Base-by-base conservation (phyloP, 2,888 invertebrate genomes). In the Tetanocera ferruginea region DNA sequence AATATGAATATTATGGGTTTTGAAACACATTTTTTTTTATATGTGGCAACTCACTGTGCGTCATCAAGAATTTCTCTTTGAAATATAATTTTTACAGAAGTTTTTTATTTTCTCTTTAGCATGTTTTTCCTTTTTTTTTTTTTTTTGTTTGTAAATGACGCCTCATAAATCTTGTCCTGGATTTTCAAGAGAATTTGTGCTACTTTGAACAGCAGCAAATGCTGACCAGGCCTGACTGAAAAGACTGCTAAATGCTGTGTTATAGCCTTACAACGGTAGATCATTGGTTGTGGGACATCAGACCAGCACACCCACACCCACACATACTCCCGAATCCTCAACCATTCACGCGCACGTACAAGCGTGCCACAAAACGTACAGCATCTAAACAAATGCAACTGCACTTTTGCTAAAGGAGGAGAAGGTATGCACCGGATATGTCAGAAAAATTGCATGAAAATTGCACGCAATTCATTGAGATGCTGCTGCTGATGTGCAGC, bases 141-240 rank as follows among this genome's bases (percentile, higher is more conserved):
- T 1, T 8, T 64, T 8, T 11, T 52, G 31, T 9, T 28, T 64
- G 23, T 11, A 37, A 67, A 80, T 78, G 78, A 64, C 71, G 76
- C 71, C 76, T 78, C 78, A 78, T 80, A 80, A 80, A 80, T 78
- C 78, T 76, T 76, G 28, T 76, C 64, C 74, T 66, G 71, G 71
- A 78, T 80, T 78, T 74, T 37, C 9, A 5, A 52, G 70, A 69
- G 51, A 67, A 43, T 23, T 67, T 23, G 25, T 67, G 6, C 49
- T 67, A 23, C 43, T 43, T 64, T 31, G 28, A 37, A 14, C 25
- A 37, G 67, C 43, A 69, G 69, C 64, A 19, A 69, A 23, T 17
- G 69, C 51, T 69, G 51, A 69, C 69, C 69, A 51, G 25, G 17
- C 51, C 25, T 11, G 43, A 51, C 69, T 69, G 28, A 31, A 62